These are phyloP conservation scores for Merops nubicus DNA, from an alignment of 2,113 vertebrate genomes.

Conservation along the genomic window DNA sequence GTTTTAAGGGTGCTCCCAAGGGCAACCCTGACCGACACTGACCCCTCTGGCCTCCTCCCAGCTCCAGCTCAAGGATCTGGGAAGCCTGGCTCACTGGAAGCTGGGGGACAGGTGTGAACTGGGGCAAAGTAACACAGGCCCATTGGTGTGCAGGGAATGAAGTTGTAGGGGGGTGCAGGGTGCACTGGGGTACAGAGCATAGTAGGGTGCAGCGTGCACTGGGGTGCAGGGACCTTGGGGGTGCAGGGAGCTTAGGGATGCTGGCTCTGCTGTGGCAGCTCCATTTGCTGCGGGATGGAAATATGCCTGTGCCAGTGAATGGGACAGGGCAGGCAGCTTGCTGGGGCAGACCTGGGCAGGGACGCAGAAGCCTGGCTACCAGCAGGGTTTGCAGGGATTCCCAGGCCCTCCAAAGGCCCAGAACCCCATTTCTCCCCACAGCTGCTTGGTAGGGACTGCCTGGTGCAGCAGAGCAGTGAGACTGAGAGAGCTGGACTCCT, in stretches of 20 bases:
- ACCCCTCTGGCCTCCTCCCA: background rate
- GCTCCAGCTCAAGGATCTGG: fast-evolving
- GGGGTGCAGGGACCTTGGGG: background rate
- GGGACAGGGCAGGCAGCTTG: background rate
- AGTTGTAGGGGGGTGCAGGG: no score
- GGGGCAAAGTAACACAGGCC: background rate
- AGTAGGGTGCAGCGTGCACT: background rate
- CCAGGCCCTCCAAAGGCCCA: background rate
- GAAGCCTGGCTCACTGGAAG: background rate
- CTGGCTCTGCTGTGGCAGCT: background rate
- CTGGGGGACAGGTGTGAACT: background rate
- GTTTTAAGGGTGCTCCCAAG: background rate
- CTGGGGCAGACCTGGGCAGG: background rate
- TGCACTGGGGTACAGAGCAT: no score
- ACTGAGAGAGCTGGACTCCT: background rate
- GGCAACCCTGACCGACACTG: background rate
- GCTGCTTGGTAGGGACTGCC: background rate
- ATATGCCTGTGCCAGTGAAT: background rate
- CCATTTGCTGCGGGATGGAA: background rate
- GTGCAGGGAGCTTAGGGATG: background rate
- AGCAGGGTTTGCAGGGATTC: background rate
- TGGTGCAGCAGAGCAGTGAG: background rate
- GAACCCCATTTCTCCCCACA: background rate
- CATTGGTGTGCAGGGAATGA: no score
- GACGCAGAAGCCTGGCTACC: background rate